A percentile compares a stretch with the other conserved stretches of the same genome.
These are phyloP conservation scores for Dipodomys stephensi DNA, from an alignment of 2,113 vertebrate species.

Conservation along the genomic window DNA sequence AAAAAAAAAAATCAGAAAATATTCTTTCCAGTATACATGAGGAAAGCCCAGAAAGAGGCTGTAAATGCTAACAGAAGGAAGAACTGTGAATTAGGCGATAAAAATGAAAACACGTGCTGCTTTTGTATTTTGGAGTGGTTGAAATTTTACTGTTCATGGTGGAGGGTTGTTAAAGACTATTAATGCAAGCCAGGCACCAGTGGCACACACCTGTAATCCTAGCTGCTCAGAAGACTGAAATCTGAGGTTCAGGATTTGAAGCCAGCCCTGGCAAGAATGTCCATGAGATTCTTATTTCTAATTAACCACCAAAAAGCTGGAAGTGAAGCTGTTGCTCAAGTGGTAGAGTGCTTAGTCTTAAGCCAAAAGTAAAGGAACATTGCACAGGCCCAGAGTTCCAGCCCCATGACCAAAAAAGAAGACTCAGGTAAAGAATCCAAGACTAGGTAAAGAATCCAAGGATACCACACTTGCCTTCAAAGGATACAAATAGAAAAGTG, in stretches of 20 bases:
- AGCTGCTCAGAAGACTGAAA: too few relatives aligned
- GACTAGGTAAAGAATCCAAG: background rate
- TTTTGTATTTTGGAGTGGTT: slow-evolving; percentile 31
- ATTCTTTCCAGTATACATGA: background rate
- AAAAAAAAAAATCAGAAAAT: background rate
- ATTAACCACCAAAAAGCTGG: too few relatives aligned
- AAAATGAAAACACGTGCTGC: background rate
- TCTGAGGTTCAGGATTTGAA: too few relatives aligned
- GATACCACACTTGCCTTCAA: background rate
- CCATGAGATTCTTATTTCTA: too few relatives aligned
- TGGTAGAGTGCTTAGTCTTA: too few relatives aligned
- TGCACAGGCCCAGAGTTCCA: too few relatives aligned
- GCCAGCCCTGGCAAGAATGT: background rate
- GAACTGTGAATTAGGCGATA: background rate
- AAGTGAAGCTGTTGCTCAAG: too few relatives aligned
- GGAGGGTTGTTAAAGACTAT: slow-evolving; percentile 4
- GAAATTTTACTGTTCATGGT: background rate
- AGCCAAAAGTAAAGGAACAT: too few relatives aligned
- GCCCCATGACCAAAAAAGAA: too few relatives aligned
- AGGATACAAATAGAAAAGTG: slow-evolving; percentile 9
- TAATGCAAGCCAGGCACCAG: background rate
- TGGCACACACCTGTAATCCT: too few relatives aligned
- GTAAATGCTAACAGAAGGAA: background rate
- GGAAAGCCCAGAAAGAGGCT: background rate
- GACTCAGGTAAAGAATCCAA: background rate